Conservation (phyloP, 2,888 invertebrate species). For the Euzetes globulus region DNA sequence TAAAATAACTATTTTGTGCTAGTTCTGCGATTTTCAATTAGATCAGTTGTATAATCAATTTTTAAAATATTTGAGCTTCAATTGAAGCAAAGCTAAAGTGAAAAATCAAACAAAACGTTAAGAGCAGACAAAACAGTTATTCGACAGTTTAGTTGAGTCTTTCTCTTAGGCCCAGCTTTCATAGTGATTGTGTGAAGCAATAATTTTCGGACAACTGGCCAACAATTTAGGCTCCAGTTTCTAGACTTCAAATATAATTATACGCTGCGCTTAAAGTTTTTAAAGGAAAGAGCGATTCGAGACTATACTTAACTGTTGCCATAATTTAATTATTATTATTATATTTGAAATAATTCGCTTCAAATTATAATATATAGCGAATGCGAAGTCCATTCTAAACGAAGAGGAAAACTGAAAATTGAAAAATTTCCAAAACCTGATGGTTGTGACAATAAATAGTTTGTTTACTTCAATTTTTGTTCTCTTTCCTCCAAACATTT, state of each 20-base stretch:
- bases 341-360: conserved; percentile 3
- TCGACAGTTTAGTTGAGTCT: conserved; percentile 7
- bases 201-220: conserved; percentile 27
- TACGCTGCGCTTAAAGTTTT: conserved; percentile 6
- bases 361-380: background rate
- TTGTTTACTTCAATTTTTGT: no score
- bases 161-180: background rate
- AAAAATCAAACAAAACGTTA: conserved; percentile 1
- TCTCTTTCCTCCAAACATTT: no score
- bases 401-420: no score
- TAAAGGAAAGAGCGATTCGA: background rate
- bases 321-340: conserved; percentile 31
- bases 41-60: no score
- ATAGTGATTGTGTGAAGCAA: background rate
- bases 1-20: no score
- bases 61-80: background rate
- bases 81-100: background rate
- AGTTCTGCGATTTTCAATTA: no score
- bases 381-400: no score
- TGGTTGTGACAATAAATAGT: no score
- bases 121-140: conserved; percentile 5
- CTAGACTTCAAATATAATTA: conserved; percentile 27
- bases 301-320: conserved; percentile 18
- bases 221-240: background rate
- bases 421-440: no score